Evolutionary conservation across 2,797 vertebrate species (phyloP).

Genomic region (Discoglossus pictus): DNA sequence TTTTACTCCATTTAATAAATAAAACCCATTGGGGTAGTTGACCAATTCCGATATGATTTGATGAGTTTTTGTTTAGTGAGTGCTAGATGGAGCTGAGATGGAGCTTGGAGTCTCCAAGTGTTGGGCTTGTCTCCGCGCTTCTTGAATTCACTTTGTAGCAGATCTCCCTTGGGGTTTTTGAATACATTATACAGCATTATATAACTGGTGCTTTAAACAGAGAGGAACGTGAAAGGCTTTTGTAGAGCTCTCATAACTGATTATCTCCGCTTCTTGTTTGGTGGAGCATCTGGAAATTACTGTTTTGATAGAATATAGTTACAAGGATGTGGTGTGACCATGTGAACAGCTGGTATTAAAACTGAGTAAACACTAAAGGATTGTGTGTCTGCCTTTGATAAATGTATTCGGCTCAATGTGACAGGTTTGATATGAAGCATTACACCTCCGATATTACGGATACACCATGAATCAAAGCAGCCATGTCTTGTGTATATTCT

Average conservation of each 20-base stretch:
- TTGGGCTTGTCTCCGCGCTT: too few species aligned
- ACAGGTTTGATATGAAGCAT: conserved; percentile 45
- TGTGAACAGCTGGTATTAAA: conserved; percentile 71
- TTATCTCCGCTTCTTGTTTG: conserved; percentile 62
- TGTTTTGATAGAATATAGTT: conserved; percentile 69
- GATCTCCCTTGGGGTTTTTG: background rate
- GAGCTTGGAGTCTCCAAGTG: too few species aligned
- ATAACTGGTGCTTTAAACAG: conserved; percentile 54
- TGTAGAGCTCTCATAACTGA: conserved; percentile 60
- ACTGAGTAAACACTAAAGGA: conserved; percentile 58
- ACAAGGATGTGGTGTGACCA: conserved; percentile 64
- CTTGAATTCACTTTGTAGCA: too few species aligned
- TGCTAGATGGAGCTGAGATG: too few species aligned
- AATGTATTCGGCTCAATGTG: background rate
- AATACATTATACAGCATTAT: background rate
- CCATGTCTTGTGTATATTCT: too few species aligned
- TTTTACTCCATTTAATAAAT: too few species aligned
- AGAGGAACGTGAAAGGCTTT: conserved; percentile 50
- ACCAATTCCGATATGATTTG: too few species aligned
- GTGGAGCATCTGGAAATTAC: conserved; percentile 71
- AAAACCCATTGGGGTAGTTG: too few species aligned
- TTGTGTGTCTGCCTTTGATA: background rate
- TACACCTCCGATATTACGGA: conserved; percentile 50
- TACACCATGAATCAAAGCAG: too few species aligned
- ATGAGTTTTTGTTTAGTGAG: too few species aligned